A percentile compares a stretch with the other conserved stretches of the same genome.
Evolutionary conservation across 1,140 invertebrate genomes (phyloP).

Genomic region (Conus betulinus): DNA sequence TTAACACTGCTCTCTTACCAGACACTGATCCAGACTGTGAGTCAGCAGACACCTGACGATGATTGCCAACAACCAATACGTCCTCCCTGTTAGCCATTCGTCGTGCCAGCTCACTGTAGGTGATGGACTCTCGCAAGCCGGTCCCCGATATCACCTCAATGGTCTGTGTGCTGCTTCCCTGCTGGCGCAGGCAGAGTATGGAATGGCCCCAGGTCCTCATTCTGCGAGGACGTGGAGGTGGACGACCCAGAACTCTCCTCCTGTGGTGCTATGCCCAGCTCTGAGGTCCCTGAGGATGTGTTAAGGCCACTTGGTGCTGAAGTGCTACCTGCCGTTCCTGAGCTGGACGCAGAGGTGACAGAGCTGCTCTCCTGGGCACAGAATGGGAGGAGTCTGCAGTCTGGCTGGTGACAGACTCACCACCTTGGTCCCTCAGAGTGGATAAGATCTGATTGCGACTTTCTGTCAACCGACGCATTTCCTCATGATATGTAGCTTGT

Average conservation of each 20-base stretch:
- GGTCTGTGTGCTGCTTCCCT: not conserved
- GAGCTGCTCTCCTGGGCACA: too few relatives aligned
- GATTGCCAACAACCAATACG: conserved; percentile 17
- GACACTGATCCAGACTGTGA: not conserved
- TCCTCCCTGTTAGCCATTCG: conserved; percentile 31
- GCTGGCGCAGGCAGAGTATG: not conserved
- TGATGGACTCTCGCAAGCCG: conserved; percentile 10
- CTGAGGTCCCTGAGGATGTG: too few relatives aligned
- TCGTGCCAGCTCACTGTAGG: conserved; percentile 20
- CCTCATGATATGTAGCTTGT: not conserved
- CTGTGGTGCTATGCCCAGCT: too few relatives aligned
- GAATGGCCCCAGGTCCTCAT: not conserved
- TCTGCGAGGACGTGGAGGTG: too few relatives aligned
- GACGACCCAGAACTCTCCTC: too few relatives aligned
- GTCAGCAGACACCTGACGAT: not conserved
- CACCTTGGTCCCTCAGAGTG: not conserved
- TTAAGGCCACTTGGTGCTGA: not conserved
- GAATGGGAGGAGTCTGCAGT: not conserved
- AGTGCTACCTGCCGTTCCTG: not conserved
- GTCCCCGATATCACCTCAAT: not conserved
- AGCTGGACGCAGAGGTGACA: not conserved
- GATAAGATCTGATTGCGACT: not conserved
- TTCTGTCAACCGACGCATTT: not conserved
- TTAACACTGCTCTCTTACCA: too few relatives aligned
- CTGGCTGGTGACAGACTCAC: too few relatives aligned